These are phyloP conservation scores for Ophioninae sp. DNA, from an alignment of 2,888 invertebrate genomes.

Conservation along the genomic window DNA sequence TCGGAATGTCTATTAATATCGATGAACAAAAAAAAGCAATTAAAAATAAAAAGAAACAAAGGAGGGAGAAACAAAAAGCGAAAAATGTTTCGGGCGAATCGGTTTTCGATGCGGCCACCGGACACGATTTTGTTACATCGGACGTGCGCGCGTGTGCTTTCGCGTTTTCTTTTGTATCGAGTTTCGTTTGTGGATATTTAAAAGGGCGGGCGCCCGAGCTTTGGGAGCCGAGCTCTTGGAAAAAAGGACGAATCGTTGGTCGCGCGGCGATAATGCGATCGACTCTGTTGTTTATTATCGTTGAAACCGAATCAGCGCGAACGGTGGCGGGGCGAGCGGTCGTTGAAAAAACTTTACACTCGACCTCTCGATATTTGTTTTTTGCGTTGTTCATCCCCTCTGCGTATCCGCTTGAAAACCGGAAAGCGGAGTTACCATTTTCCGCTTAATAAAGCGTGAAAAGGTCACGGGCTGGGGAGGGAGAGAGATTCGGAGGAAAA, in stretches of 20 bases:
- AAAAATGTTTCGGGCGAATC: slow-evolving; percentile 35
- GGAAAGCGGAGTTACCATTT: slow-evolving; percentile 58
- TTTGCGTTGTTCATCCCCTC: background rate
- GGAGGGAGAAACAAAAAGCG: background rate
- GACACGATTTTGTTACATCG: background rate
- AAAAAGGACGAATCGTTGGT: slow-evolving; percentile 34
- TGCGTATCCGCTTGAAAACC: slow-evolving; percentile 1
- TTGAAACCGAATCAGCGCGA: background rate
- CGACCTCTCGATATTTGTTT: slow-evolving; percentile 1
- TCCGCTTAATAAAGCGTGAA: slow-evolving; percentile 63
- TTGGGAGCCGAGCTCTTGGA: background rate
- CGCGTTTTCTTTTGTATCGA: slow-evolving; percentile 4
- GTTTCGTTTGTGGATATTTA: background rate
- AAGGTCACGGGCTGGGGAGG: background rate
- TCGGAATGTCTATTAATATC: slow-evolving; percentile 19
- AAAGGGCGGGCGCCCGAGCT: slow-evolving; percentile 15
- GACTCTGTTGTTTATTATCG: slow-evolving; percentile 52
- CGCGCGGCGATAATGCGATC: slow-evolving; percentile 52
- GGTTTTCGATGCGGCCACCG: slow-evolving; percentile 50
- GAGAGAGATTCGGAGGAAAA: slow-evolving; percentile 2
- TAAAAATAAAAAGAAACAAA: background rate
- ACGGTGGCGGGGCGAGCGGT: background rate
- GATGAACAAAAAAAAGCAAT: background rate
- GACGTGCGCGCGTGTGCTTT: background rate
- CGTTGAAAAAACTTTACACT: background rate